Evolutionary conservation across 2,113 vertebrate genomes (phyloP).

Genomic region (Phocoena sinus): DNA sequence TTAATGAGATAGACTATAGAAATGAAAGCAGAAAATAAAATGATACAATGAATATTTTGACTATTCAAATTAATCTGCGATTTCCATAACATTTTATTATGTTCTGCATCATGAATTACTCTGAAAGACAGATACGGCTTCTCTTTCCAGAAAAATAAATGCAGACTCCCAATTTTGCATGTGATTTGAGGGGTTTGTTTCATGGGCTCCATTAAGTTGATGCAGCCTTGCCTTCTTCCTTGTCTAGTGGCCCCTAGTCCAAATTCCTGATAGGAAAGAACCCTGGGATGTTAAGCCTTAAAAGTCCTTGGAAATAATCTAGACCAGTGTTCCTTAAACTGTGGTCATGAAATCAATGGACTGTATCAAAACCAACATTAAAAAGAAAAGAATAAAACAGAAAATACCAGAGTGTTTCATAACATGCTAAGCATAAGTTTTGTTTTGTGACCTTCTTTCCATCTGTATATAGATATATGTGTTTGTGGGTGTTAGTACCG

Average conservation of each 20-base stretch:
- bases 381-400: background rate
- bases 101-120: background rate
- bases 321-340: background rate
- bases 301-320: background rate
- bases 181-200: background rate
- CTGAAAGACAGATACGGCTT: background rate
- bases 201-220: background rate
- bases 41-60: background rate
- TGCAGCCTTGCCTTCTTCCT: background rate
- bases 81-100: background rate
- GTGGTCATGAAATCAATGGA: background rate
- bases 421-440: background rate
- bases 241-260: background rate
- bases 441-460: background rate
- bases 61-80: background rate
- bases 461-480: background rate
- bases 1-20: constrained; percentile 19
- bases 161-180: background rate
- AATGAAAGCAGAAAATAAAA: constrained; percentile 18
- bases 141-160: background rate
- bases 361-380: background rate
- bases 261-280: background rate
- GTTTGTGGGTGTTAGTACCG: background rate
- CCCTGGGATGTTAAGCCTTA: background rate
- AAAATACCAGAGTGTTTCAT: background rate